Evolutionary conservation across 2,113 vertebrate genomes (phyloP).

Genomic region (Plestiodon gilberti): DNA sequence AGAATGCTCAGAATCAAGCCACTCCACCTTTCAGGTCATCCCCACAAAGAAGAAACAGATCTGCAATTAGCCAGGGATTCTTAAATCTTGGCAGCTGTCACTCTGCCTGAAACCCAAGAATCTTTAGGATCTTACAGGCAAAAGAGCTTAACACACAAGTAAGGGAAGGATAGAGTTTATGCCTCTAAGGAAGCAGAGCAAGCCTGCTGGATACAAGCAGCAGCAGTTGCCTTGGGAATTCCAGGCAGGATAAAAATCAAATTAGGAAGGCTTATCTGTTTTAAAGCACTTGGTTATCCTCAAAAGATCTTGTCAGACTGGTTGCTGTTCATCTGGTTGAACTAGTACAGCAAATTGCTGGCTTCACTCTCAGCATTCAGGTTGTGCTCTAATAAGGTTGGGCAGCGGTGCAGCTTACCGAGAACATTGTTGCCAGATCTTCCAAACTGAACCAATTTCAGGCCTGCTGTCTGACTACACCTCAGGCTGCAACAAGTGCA

Average conservation of each 20-base stretch:
- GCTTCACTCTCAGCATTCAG: neutral
- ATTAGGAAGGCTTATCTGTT: conserved; percentile 34
- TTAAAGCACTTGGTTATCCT: conserved; percentile 14
- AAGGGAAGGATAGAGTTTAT: conserved; percentile 10
- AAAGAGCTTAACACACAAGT: neutral
- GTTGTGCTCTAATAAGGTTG: neutral
- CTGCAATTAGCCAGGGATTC: conserved; percentile 44
- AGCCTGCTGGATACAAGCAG: conserved; percentile 22
- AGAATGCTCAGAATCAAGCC: conserved; percentile 34
- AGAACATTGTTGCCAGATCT: neutral
- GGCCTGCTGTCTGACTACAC: neutral
- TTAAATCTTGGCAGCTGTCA: conserved; percentile 44
- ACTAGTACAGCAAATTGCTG: neutral
- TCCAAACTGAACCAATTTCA: neutral
- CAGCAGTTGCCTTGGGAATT: conserved; percentile 46
- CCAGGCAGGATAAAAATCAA: conserved; percentile 37
- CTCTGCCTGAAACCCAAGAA: conserved; percentile 24
- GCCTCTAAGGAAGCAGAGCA: conserved; percentile 20
- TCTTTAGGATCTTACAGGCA: conserved; percentile 23
- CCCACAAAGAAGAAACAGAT: conserved; percentile 42
- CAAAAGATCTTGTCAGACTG: conserved; percentile 24
- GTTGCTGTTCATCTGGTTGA: conserved; percentile 29
- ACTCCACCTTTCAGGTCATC: conserved; percentile 37
- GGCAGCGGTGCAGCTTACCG: too few species aligned
- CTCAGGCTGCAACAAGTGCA: neutral